Evolutionary conservation across 1,140 invertebrate genomes (phyloP).

Genomic region (Eueides isabella): DNA sequence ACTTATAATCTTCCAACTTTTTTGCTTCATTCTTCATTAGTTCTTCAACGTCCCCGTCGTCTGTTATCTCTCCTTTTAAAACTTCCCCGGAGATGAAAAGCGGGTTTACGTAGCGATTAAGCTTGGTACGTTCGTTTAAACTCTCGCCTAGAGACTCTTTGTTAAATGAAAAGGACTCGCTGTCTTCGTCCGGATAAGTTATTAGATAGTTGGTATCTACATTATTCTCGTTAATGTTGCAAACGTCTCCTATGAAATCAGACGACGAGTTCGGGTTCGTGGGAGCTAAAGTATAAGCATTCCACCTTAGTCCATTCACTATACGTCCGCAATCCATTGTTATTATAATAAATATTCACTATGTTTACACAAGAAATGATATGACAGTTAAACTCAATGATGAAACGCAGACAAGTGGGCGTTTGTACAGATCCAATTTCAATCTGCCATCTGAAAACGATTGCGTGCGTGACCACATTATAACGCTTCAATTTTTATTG

Average conservation of each 20-base stretch:
- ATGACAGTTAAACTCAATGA: conserved; percentile 49
- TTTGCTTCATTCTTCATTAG: conserved; percentile 67
- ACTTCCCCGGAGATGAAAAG: conserved; percentile 60
- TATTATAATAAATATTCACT: conserved; percentile 44
- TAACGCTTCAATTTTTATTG: conserved; percentile 5
- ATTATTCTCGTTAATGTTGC: conserved; percentile 45
- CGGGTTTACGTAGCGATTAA: conserved; percentile 66
- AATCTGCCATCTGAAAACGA: conserved; percentile 47
- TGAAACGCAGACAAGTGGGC: conserved; percentile 55
- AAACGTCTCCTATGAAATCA: conserved; percentile 49
- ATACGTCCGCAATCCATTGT: conserved; percentile 69
- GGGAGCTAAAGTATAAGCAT: conserved; percentile 51
- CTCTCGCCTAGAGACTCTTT: conserved; percentile 35
- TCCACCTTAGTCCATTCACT: conserved; percentile 58
- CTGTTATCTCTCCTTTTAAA: conserved; percentile 68
- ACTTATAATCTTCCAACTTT: conserved; percentile 76
- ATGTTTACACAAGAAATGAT: conserved; percentile 39
- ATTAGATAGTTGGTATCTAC: conserved; percentile 56
- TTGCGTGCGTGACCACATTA: conserved; percentile 32
- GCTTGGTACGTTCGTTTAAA: conserved; percentile 51
- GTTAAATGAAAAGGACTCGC: conserved; percentile 45
- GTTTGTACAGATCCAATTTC: conserved; percentile 55
- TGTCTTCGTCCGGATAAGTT: conserved; percentile 61
- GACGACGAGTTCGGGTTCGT: conserved; percentile 51
- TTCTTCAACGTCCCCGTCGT: conserved; percentile 55